Evolutionary conservation across 2,797 vertebrate genomes (phyloP), one percentile per base, ranked within the genome.

Genomic region (Monodelphis domestica): DNA sequence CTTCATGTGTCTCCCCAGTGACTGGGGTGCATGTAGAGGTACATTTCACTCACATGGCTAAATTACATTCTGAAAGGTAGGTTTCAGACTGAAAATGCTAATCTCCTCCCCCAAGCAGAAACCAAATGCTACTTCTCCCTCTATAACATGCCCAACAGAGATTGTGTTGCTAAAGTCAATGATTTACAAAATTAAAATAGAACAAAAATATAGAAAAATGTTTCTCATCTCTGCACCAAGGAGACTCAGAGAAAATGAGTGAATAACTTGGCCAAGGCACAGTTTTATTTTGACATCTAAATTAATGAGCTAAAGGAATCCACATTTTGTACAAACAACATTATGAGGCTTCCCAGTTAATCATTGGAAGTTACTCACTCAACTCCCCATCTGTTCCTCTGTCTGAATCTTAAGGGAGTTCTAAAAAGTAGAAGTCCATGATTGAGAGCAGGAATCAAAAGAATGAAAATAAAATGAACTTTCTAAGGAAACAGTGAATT

Each of bases 241-340:
- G 78, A 33, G 2, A 45, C 51, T 89, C 92, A 87, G 17, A 93
- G 57, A 84, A 96, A 96, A 92, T 14, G 53, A 91, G 94, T 3
- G 53, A 84, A 51, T 56, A 89, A 91, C 95, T 84, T 94, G 84
- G 91, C 4, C 78, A 88, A 10, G 63, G 30, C 33, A 17, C 33
- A 94, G 90, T 96, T 93, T 88, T 87, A 51, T 89, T 96, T 95
- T 93, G 89, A 96, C 50, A 94, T 55, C 53, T 91, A 84, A 95
- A 88, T 93, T 94, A 89, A 90, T 88, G 88, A 57, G 89, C 29
- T 56, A 45, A 28, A 50, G 90, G n/a, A 90, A 50, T 59, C 53
- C 15, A 84, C 89, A 30, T 38, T 94, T 92, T 89, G 0, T 45
- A 50, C 57, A 92, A 96, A 89, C 4, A 89, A 78, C 3, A 57